Percentiles rank a stretch among this genome's conserved stretches.
phyloP scores from a whole-genome alignment of 2,113 vertebrate genomes.

The Illadopsis cleaveri region DNA sequence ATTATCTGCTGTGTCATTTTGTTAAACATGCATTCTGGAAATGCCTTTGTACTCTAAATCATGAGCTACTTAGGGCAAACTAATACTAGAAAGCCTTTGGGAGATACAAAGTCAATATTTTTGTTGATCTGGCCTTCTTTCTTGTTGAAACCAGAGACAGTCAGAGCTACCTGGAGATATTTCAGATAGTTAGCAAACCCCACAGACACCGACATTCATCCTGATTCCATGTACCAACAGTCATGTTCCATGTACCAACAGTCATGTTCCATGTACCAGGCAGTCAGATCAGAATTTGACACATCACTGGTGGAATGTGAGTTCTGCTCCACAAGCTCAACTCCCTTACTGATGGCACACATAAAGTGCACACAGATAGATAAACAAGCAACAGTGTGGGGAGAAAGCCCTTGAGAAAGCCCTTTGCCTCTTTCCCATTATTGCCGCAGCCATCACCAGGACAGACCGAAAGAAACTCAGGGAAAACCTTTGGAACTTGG shows the following conservation, averaged over 20 bases:
- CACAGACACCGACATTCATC: neutral
- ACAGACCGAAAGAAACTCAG: accelerated
- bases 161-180: constrained; percentile 32
- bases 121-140: constrained; percentile 54
- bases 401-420: neutral
- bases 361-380: neutral
- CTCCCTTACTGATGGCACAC: neutral
- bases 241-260: neutral
- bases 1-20: constrained; percentile 92
- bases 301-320: neutral
- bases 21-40: constrained; percentile 83
- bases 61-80: constrained; percentile 80
- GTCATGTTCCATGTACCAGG: no score
- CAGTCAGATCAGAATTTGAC: neutral
- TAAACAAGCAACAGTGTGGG: neutral
- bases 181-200: neutral
- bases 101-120: constrained; percentile 74
- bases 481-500: neutral
- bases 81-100: constrained; percentile 74
- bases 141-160: constrained; percentile 47
- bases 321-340: neutral
- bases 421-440: neutral
- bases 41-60: constrained; percentile 83
- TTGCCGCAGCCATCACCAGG: neutral
- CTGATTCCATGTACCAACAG: neutral